Conservation (phyloP, 2,797 vertebrate genomes). For the Zenarchopterus dispar region DNA sequence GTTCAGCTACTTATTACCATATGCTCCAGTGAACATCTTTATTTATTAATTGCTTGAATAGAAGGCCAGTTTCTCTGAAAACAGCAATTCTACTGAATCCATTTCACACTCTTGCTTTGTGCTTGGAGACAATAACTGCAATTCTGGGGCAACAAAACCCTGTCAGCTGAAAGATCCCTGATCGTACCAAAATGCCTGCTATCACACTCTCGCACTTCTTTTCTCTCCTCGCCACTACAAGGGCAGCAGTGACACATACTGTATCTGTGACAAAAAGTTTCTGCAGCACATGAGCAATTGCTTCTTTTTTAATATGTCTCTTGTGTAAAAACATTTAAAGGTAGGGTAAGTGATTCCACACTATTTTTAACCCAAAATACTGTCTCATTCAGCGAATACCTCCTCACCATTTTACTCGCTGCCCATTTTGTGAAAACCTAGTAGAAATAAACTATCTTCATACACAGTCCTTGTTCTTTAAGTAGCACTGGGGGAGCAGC, state of each 20-base stretch:
- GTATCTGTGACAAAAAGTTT: constrained; percentile 1
- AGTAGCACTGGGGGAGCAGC: no score
- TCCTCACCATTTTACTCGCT: no score
- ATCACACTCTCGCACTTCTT: constrained; percentile 6
- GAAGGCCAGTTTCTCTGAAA: constrained; percentile 20
- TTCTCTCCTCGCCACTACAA: background rate
- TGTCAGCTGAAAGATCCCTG: constrained; percentile 42
- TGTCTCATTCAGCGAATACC: no score
- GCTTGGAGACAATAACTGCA: constrained; percentile 58
- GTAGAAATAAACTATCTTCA: no score
- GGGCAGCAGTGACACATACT: background rate
- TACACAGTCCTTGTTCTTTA: no score
- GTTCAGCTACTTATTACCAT: constrained; percentile 27
- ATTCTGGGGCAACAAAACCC: constrained; percentile 32
- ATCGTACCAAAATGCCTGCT: constrained; percentile 27
- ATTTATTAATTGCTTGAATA: constrained; percentile 37
- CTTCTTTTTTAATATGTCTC: no score
- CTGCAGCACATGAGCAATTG: constrained; percentile 10
- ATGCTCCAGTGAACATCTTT: constrained; percentile 21
- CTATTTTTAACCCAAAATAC: no score
- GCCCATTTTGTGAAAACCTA: no score
- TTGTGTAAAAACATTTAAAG: no score
- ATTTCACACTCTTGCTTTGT: constrained; percentile 55
- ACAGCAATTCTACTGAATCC: constrained; percentile 41
- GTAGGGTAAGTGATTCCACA: no score